These are phyloP conservation scores for Syrphus vitripennis DNA, from an alignment of 2,888 invertebrate species.

Conservation along the genomic window DNA sequence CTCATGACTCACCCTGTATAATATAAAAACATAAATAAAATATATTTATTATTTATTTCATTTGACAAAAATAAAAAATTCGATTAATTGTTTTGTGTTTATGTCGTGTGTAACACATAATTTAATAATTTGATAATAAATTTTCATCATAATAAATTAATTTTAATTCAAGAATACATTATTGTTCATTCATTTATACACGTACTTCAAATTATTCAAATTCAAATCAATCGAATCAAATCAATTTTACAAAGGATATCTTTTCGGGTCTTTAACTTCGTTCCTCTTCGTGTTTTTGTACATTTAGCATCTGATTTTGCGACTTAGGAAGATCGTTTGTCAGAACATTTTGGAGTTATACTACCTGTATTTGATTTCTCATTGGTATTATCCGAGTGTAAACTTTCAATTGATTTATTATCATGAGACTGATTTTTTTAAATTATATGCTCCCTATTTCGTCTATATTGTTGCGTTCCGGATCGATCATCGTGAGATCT, in stretches of 20 bases:
- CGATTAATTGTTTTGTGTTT: no score
- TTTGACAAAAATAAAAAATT: background rate
- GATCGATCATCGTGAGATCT: slow-evolving; percentile 6
- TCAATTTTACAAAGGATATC: background rate
- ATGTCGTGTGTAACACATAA: no score
- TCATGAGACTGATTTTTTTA: background rate
- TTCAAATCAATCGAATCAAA: background rate
- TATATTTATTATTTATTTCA: background rate
- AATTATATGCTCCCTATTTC: background rate
- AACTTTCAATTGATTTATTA: background rate
- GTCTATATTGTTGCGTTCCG: background rate
- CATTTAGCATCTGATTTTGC: background rate
- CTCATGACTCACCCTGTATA: no score
- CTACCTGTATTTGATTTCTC: background rate
- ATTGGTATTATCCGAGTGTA: background rate
- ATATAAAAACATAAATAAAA: background rate
- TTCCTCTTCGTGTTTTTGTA: background rate
- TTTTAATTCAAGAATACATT: no score
- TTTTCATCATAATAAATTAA: no score
- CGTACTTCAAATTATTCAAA: no score
- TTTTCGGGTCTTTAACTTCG: background rate
- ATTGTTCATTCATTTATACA: no score
- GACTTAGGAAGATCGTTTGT: background rate
- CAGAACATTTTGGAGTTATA: background rate
- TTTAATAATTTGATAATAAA: no score